Evolutionary conservation across 2,888 invertebrate genomes (phyloP).

Genomic region (Conistra vaccinii): DNA sequence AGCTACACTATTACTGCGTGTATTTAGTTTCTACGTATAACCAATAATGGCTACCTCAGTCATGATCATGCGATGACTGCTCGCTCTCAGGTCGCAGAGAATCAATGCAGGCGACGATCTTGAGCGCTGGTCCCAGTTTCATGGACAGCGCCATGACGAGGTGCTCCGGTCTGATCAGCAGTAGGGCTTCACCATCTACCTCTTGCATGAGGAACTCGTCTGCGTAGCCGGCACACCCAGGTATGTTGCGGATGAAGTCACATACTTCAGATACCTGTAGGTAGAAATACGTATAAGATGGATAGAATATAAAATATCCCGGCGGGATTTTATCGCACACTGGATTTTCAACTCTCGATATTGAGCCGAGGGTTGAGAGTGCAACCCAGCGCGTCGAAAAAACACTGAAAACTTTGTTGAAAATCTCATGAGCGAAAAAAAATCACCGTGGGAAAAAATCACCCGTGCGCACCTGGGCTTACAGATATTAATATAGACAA

Average conservation of each 20-base stretch:
- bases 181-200: conserved; percentile 98
- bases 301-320: background rate
- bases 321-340: too few relatives aligned
- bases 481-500: background rate
- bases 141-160: conserved; percentile 98
- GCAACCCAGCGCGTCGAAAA: too few relatives aligned
- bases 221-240: conserved; percentile 97
- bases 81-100: conserved; percentile 93
- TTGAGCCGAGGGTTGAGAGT: too few relatives aligned
- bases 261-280: conserved; percentile 96
- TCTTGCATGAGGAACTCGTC: conserved; percentile 98
- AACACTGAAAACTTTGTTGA: too few relatives aligned
- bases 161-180: conserved; percentile 98
- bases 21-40: conserved; percentile 2
- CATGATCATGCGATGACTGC: conserved; percentile 76
- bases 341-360: too few relatives aligned
- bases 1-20: background rate
- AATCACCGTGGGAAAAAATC: too few relatives aligned
- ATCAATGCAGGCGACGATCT: conserved; percentile 98
- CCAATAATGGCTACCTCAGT: conserved; percentile 76
- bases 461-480: too few relatives aligned
- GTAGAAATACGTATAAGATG: background rate
- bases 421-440: too few relatives aligned
- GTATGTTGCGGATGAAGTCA: conserved; percentile 96
- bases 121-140: conserved; percentile 98